A percentile compares a stretch with the other conserved stretches of the same genome.
phyloP scores from a whole-genome alignment of 35 echinoderm and acorn worm genomes.

The Diadema setosum region DNA sequence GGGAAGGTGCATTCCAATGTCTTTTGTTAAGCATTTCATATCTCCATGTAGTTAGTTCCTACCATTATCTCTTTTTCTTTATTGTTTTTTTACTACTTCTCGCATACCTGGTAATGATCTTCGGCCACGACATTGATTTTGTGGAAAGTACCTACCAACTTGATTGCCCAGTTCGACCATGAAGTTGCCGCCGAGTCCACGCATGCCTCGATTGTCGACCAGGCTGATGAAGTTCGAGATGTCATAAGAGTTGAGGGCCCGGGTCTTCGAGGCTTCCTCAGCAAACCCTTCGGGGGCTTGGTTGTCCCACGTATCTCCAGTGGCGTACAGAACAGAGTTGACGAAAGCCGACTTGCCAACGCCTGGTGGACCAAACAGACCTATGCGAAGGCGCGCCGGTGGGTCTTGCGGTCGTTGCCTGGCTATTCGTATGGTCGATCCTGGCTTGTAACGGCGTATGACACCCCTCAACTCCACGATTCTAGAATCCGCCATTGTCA shows the following conservation, averaged over 20 bases:
- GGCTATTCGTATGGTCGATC: too few species aligned
- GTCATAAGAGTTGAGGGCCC: neutral
- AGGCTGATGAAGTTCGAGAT: neutral
- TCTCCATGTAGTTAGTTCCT: too few species aligned
- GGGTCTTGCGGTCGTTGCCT: neutral
- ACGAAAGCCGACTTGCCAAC: neutral
- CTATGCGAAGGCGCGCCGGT: neutral
- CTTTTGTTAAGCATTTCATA: too few species aligned
- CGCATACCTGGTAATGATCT: too few species aligned
- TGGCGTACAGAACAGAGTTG: neutral
- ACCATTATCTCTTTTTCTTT: too few species aligned
- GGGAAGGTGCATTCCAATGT: too few species aligned
- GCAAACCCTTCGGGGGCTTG: neutral
- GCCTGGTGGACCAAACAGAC: neutral
- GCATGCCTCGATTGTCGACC: neutral
- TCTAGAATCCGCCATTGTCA: too few species aligned
- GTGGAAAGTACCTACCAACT: neutral
- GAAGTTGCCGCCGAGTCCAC: neutral
- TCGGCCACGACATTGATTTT: too few species aligned
- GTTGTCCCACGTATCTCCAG: neutral
- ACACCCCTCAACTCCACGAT: too few species aligned
- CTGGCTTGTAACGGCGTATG: too few species aligned
- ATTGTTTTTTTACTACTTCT: too few species aligned
- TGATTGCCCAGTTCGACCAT: neutral
- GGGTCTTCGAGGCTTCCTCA: neutral